Evolutionary conservation across 92 coral and sea anemone genomes (phyloP), one percentile per base, ranked within the genome.

Genomic region (Heliopora coerulea): DNA sequence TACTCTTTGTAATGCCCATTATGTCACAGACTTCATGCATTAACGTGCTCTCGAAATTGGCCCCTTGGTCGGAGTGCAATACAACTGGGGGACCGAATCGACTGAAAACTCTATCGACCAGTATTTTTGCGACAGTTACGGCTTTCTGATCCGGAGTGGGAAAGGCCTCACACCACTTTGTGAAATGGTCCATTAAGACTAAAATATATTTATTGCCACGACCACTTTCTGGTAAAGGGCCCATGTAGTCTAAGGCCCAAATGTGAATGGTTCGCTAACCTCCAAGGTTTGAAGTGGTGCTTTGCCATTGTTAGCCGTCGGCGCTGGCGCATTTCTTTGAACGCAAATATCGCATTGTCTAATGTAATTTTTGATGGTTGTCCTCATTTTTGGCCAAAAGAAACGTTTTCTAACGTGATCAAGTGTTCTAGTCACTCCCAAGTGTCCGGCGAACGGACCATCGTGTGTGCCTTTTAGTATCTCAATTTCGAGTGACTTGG

Each of bases 241-340:
- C 87, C 80, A 82, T 77, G 31, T 65, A 77, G 32, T 85, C 82
- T 72, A 85, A 3, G 0, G 88, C 88, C 85, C 79, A 69, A 81
- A 81, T 24, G 78, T 34, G 34, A 84, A 80, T 0, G 88, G 85
- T 50, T 84, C 80, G 19, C 88, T 80, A 13, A 84, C 85, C 18
- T 63, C 65, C 0, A 80, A 58, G 34, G 11, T 66, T 30, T 80
- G 73, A 1, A 63, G 20, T 11, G 85, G 88, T 1, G 88, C 81
- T 46, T 18, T 63, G 39, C 75, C 59, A 39, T 65, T 65, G 62
- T 27, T 44, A 49, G 62, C 66, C 19, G 72, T 12, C 0, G 39
- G 28, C 3, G 40, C 52, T 21, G 80, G 68, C 3, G 30, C 54
- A 35, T 81, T 81, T 13, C 70, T 23, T 33, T 64, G 60, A 8